Conservation (phyloP, 2,888 invertebrate species). For the Lumbricus terrestris region DNA sequence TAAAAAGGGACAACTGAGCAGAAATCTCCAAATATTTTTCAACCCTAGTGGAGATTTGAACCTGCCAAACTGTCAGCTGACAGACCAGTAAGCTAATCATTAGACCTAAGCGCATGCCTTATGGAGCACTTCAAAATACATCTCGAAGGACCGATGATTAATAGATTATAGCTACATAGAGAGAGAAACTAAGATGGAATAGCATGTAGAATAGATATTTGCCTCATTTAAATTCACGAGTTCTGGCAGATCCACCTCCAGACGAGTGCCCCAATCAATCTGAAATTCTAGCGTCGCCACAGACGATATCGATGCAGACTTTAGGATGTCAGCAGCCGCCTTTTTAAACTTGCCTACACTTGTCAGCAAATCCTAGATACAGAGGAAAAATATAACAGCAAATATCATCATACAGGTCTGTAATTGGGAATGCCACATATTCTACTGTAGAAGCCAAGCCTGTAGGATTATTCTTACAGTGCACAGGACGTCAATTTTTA, state of each 20-base stretch:
- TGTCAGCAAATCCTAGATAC: slow-evolving; percentile 55
- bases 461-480: no score
- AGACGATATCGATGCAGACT: slow-evolving; percentile 51
- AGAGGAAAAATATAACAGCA: background rate
- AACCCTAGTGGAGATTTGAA: no score
- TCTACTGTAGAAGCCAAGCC: no score
- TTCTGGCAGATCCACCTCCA: slow-evolving; percentile 83
- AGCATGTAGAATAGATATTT: background rate
- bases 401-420: background rate
- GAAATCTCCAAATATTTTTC: no score
- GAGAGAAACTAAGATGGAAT: no score
- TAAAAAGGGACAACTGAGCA: no score
- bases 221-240: slow-evolving; percentile 70
- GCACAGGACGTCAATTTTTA: no score
- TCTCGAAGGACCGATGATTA: background rate
- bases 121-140: no score
- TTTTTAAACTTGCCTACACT: slow-evolving; percentile 61
- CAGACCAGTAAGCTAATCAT: no score
- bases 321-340: slow-evolving; percentile 66
- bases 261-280: slow-evolving; percentile 75
- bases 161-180: no score
- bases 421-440: background rate
- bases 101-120: no score
- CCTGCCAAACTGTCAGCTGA: no score
- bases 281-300: slow-evolving; percentile 71